A percentile compares a stretch with the other conserved stretches of the same genome.
Evolutionary conservation across 2,888 invertebrate genomes (phyloP).

Genomic region (Orthonevra nobilis): DNA sequence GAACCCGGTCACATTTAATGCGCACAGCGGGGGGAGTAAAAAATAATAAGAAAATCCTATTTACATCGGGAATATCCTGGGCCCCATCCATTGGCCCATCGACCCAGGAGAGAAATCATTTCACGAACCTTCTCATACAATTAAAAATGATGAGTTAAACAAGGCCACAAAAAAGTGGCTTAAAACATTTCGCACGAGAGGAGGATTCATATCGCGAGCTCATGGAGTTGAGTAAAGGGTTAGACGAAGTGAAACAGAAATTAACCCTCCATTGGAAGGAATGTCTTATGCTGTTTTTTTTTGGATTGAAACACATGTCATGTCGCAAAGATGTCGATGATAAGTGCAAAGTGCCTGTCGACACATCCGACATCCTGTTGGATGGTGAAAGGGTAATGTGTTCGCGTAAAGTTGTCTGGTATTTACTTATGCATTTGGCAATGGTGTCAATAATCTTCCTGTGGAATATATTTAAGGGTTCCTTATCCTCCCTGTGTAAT

Average conservation of each 20-base stretch:
- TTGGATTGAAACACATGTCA: slow-evolving; percentile 47
- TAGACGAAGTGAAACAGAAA: slow-evolving; percentile 24
- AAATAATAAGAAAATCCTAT: slow-evolving; percentile 66
- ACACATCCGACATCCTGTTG: slow-evolving; percentile 35
- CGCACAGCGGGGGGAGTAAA: slow-evolving; percentile 28
- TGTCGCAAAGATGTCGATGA: slow-evolving; percentile 19
- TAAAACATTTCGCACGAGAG: slow-evolving; percentile 4
- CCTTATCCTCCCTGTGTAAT: slow-evolving; percentile 44
- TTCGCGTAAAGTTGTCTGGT: slow-evolving; percentile 40
- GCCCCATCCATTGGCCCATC: slow-evolving; percentile 27
- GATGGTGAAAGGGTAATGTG: slow-evolving; percentile 29
- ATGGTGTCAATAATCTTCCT: slow-evolving; percentile 70
- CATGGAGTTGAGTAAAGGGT: slow-evolving; percentile 17
- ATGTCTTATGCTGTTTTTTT: slow-evolving; percentile 9
- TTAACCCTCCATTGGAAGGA: slow-evolving; percentile 15
- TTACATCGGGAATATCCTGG: slow-evolving; percentile 54
- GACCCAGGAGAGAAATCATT: too few relatives aligned
- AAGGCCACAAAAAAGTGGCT: not conserved
- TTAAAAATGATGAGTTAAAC: slow-evolving; percentile 27
- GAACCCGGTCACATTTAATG: slow-evolving; percentile 38
- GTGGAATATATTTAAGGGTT: slow-evolving; percentile 68
- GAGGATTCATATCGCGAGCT: not conserved
- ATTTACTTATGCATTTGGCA: slow-evolving; percentile 68
- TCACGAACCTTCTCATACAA: slow-evolving; percentile 26
- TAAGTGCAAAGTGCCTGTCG: slow-evolving; percentile 58